Evolutionary conservation across 2,797 vertebrate species (phyloP), one percentile per base, ranked within the genome.

Genomic region (Esox lucius): DNA sequence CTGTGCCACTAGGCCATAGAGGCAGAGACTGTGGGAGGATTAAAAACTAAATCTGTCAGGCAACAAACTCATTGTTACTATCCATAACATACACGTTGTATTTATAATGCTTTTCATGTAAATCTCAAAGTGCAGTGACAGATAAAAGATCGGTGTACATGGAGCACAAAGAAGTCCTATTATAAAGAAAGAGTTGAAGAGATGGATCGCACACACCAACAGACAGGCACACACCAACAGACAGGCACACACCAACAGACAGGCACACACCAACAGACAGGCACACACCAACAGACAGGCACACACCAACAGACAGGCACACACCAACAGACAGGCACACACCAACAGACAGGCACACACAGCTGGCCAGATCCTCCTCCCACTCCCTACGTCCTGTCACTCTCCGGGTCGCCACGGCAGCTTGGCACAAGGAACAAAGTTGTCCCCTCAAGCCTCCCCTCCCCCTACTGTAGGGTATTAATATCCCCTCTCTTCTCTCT

Each of bases 391-490:
- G 33, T 69, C 51, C 82, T 83, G 80, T 87, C 80, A 22, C 80
- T 73, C 80, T 82, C 75, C 70, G 85, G 86, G 89, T 89, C 85
- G 87, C 42, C 82, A 75, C 81, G 77, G 78, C 83, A 85, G 81
- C 84, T 84, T 85, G 86, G 75, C 33, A 66, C 46, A 78, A 26
- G 56, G 80, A 46, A 2, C 86, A 66, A 81, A 88, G 83, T 90
- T 85, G 84, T 84, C 79, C 72, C 71, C 74, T 75, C 81, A 59
- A 72, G 28, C 77, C 68, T 77, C 80, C 80, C 85, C 73, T 53
- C 84, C 83, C 78, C 80, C 75, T 80, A 78, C 83, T 81, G 24
- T 0, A 72, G 84, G 84, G 78, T 91, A 91, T 92, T 91, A 91
- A 84, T 90, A 90, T 90, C 88, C 80, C 26, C 87, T 56, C 67